These are phyloP conservation scores for human DNA, from an alignment of 2,113 vertebrate species.

Conservation along the genomic window DNA sequence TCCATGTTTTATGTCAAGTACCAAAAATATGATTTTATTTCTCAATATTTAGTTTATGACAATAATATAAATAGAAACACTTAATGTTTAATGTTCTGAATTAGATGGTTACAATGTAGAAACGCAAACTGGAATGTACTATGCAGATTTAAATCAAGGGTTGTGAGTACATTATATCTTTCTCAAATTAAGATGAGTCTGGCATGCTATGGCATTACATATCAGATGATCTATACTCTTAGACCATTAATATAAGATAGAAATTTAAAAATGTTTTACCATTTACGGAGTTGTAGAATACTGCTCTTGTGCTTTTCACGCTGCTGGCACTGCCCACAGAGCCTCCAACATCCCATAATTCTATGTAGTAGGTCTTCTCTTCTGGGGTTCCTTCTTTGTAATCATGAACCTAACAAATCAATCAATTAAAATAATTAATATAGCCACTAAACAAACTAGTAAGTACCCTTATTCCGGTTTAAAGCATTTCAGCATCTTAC, in stretches of 20 bases:
- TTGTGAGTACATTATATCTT: neutral
- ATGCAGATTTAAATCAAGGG: slow-evolving; percentile 14
- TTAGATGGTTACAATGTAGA: neutral
- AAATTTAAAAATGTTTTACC: slow-evolving; percentile 85
- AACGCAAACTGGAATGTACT: neutral
- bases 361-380: slow-evolving; percentile 97
- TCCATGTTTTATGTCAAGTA: neutral
- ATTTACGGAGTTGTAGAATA: slow-evolving; percentile 98
- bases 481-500: neutral
- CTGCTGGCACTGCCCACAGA: slow-evolving; percentile 96
- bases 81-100: slow-evolving; percentile 41
- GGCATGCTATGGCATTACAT: neutral
- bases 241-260: slow-evolving; percentile 1
- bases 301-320: slow-evolving; percentile 96
- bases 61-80: slow-evolving; percentile 32
- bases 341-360: slow-evolving; percentile 98
- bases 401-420: slow-evolving; percentile 92
- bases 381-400: slow-evolving; percentile 98
- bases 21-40: slow-evolving; percentile 15
- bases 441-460: neutral
- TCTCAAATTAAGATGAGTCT: neutral
- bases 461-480: neutral
- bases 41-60: slow-evolving; percentile 31
- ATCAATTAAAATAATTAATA: slow-evolving; percentile 44
- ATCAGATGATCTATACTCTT: neutral